Percentiles rank a stretch among this genome's conserved stretches.
Evolutionary conservation across 2,113 vertebrate genomes (phyloP).

Genomic region (Colossoma macropomum): DNA sequence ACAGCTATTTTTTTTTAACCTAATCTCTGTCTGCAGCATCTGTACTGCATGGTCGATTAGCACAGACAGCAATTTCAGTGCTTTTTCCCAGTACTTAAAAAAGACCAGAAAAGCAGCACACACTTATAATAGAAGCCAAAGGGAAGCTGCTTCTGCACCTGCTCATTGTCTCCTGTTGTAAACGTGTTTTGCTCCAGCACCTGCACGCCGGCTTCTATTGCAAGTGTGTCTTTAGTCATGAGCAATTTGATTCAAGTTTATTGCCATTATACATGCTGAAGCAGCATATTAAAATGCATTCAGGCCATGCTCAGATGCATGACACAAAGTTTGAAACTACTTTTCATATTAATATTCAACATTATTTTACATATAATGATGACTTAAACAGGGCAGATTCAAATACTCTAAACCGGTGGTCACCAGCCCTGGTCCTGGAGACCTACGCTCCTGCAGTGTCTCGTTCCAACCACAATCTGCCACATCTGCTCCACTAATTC

Average conservation of each 20-base stretch:
- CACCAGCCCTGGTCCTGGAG: no score
- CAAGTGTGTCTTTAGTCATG: neutral
- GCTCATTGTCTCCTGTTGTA: neutral
- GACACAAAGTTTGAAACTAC: no score
- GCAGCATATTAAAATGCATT: no score
- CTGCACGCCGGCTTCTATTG: neutral
- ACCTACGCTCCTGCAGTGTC: no score
- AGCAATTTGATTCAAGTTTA: neutral
- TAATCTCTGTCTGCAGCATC: neutral
- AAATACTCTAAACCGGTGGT: no score
- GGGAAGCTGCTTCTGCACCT: neutral
- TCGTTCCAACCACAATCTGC: no score
- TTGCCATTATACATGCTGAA: no score
- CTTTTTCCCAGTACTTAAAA: neutral
- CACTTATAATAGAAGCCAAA: neutral
- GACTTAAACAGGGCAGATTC: no score
- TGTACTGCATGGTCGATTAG: constrained; percentile 24
- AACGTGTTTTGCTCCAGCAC: neutral
- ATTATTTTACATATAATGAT: no score
- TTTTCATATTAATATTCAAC: no score
- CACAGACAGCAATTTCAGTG: constrained; percentile 71
- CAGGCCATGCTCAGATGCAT: no score
- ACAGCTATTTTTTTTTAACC: neutral
- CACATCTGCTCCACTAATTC: no score
- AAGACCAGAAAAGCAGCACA: neutral